Conservation (phyloP, 2,113 vertebrate species). For the Oostethus manadensis region DNA sequence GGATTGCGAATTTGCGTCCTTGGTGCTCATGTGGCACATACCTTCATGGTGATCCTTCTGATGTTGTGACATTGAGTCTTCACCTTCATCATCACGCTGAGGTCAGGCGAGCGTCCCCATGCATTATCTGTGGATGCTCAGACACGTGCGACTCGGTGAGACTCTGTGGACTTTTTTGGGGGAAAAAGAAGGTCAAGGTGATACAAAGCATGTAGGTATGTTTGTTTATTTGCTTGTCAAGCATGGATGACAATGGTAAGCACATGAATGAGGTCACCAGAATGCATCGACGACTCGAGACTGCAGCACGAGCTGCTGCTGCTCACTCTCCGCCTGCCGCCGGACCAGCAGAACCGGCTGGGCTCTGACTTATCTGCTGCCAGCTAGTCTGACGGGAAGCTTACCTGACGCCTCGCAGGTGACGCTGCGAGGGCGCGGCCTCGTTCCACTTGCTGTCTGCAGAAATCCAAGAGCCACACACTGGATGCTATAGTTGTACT, state of each 20-base stretch:
- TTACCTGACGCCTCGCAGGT: constrained; percentile 35
- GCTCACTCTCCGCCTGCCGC: constrained; percentile 40
- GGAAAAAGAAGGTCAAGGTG: too few species aligned
- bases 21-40: too few species aligned
- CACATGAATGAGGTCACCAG: too few species aligned
- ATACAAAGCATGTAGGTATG: too few species aligned
- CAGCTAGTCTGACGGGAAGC: constrained; percentile 51
- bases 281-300: too few species aligned
- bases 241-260: too few species aligned
- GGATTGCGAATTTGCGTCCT: too few species aligned
- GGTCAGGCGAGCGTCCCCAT: constrained; percentile 4
- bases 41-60: constrained; percentile 3
- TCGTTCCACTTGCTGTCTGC: neutral
- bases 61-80: constrained; percentile 7
- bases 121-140: constrained; percentile 4
- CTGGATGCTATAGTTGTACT: too few species aligned
- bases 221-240: too few species aligned
- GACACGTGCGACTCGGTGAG: too few species aligned
- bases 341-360: constrained; percentile 52
- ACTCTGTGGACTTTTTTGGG: too few species aligned
- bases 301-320: constrained; percentile 5
- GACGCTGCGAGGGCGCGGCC: constrained; percentile 36
- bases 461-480: too few species aligned
- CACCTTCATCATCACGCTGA: constrained; percentile 6
- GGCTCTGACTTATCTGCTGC: constrained; percentile 35